These are phyloP conservation scores for Myripristis murdjan DNA, from an alignment of 2,797 vertebrate species.

Conservation along the genomic window DNA sequence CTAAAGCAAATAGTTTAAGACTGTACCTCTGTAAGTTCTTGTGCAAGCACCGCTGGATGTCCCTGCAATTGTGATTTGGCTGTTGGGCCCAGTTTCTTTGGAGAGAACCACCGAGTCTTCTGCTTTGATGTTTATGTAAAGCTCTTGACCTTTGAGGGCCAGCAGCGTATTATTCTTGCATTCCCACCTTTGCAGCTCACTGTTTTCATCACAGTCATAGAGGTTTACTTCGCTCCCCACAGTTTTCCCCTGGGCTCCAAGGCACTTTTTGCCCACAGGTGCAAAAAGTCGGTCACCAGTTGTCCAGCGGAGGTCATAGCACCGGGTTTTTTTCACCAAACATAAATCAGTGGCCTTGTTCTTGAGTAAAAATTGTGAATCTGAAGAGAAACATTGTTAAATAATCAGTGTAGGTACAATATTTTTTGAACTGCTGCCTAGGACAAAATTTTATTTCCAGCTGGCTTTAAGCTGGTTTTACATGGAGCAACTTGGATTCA, in stretches of 20 bases:
- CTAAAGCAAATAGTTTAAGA: conserved; percentile 7
- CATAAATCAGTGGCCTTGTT: conserved; percentile 72
- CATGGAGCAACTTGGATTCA: no score
- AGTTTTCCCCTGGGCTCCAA: conserved; percentile 87
- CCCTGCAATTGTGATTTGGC: conserved; percentile 89
- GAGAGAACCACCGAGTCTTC: conserved; percentile 87
- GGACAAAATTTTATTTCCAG: no score
- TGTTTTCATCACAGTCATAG: conserved; percentile 87
- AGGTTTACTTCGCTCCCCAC: conserved; percentile 86
- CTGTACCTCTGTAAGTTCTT: conserved; percentile 91
- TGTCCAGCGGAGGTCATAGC: conserved; percentile 88
- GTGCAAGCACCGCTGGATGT: conserved; percentile 89
- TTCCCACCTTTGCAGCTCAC: conserved; percentile 91
- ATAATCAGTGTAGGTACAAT: background rate
- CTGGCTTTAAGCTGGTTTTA: no score
- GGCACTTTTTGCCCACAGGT: conserved; percentile 83
- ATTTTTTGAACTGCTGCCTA: no score
- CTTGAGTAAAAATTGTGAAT: conserved; percentile 58
- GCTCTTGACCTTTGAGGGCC: conserved; percentile 83
- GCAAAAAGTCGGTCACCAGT: conserved; percentile 87
- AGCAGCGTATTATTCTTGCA: conserved; percentile 91
- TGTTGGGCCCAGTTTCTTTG: conserved; percentile 85
- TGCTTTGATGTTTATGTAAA: conserved; percentile 89
- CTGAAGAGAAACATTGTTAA: conserved; percentile 47
- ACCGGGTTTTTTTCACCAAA: conserved; percentile 59